A percentile compares a stretch with the other conserved stretches of the same genome.
phyloP scores from a whole-genome alignment of 2,888 invertebrate species.

The Diploptera punctata region DNA sequence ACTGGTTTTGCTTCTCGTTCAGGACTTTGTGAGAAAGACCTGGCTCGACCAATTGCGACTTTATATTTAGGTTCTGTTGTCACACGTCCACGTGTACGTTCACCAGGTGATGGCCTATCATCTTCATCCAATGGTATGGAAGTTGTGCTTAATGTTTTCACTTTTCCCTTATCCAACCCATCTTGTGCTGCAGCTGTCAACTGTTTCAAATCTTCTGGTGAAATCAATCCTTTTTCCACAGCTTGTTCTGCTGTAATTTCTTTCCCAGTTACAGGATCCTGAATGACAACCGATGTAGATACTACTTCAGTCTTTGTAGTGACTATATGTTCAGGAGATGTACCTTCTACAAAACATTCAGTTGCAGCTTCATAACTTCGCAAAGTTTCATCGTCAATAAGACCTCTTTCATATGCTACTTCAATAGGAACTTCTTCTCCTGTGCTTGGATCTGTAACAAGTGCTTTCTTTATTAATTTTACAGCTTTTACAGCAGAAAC shows the following conservation, averaged over 20 bases:
- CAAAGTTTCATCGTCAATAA: conserved; percentile 60
- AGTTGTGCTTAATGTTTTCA: conserved; percentile 50
- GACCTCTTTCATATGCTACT: conserved; percentile 78
- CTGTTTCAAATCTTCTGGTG: conserved; percentile 59
- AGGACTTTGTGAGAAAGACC: conserved; percentile 61
- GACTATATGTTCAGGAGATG: conserved; percentile 41
- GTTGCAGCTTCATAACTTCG: conserved; percentile 28
- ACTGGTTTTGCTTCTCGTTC: conserved; percentile 72
- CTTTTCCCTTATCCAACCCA: conserved; percentile 27
- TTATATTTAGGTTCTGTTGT: conserved; percentile 71
- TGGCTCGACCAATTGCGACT: conserved; percentile 67
- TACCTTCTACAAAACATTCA: conserved; percentile 35
- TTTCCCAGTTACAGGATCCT: conserved; percentile 58
- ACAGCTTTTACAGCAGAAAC: conserved; percentile 73
- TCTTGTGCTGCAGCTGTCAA: conserved; percentile 44
- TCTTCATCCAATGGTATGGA: conserved; percentile 53
- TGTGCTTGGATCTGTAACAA: conserved; percentile 74
- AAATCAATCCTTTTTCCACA: conserved; percentile 62
- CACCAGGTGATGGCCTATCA: conserved; percentile 60
- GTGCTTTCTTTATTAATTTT: conserved; percentile 65
- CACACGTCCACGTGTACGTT: conserved; percentile 63
- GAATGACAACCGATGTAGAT: conserved; percentile 46
- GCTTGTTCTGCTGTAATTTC: conserved; percentile 66
- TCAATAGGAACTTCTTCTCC: conserved; percentile 81
- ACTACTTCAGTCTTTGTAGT: conserved; percentile 46